Evolutionary conservation across 2,888 invertebrate genomes (phyloP).

Genomic region (Athalia cordata): DNA sequence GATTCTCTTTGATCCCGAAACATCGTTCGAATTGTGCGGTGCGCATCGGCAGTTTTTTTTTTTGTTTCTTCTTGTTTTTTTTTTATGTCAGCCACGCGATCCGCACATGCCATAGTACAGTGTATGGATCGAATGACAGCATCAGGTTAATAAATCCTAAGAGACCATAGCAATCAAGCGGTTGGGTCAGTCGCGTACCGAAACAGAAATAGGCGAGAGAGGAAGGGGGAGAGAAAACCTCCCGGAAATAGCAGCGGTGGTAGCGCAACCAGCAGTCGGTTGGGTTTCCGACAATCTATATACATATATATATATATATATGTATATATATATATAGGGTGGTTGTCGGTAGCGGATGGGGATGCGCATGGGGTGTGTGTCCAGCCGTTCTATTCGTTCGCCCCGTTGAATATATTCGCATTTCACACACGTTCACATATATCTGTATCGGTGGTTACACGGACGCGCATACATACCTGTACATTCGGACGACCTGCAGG

Average conservation of each 20-base stretch:
- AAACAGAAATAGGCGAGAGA: not conserved
- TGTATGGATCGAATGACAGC: conserved; percentile 58
- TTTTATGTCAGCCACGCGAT: too few relatives aligned
- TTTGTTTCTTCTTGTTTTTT: too few relatives aligned
- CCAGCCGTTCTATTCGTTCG: conserved; percentile 27
- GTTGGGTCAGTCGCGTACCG: not conserved
- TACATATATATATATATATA: not conserved
- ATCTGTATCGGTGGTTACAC: not conserved
- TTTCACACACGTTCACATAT: not conserved
- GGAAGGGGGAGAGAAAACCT: too few relatives aligned
- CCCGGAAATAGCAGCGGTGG: conserved; percentile 25
- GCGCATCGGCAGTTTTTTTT: too few relatives aligned
- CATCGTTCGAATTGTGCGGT: not conserved
- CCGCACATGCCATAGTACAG: too few relatives aligned
- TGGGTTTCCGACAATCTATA: not conserved
- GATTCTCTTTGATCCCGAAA: not conserved
- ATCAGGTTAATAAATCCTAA: conserved; percentile 67
- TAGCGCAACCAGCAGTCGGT: conserved; percentile 6
- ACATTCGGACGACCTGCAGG: conserved; percentile 50
- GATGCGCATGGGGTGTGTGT: not conserved
- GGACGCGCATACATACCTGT: not conserved
- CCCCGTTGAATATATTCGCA: conserved; percentile 29
- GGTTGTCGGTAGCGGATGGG: not conserved
- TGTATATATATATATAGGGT: not conserved
- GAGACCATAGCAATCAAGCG: conserved; percentile 40